Evolutionary conservation across 2,797 vertebrate species (phyloP), one percentile per base, ranked within the genome.

Genomic region (Channa striata): DNA sequence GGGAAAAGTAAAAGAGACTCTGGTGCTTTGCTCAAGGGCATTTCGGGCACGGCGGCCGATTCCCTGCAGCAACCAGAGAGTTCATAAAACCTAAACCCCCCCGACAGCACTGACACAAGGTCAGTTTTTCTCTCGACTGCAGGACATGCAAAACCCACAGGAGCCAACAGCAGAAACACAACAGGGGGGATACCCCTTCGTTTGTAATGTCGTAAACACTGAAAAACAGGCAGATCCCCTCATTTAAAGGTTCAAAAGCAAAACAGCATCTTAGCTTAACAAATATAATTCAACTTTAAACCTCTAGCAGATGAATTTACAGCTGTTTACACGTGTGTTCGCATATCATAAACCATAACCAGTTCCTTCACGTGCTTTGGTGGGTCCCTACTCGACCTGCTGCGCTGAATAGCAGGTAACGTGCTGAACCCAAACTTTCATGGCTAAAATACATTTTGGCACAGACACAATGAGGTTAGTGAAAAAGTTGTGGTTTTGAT

Each of bases 81-180:
- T 61, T 72, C 54, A 71, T 56, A 50, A 56, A 59, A 71, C 69
- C 11, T 62, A 52, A 67, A 74, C 9, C 59, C 77, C 70, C 10
- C 0, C 16, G n/a, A n/a, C 59, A 42, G 80, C 65, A 6, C 56
- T 34, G 48, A 76, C 75, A 12, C 17, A 2, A 8, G 58, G 43
- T 69, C 60, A 34, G 13, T 14, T 33, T 70, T 44, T 8, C 4
- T 9, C 11, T 7, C 1, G 23, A 61, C 74, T 39, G 46, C 62
- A 60, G 68, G 65, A 54, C 67, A 56, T 39, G 56, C 14, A 39
- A 61, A 77, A 68, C 60, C 74, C 72, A 52, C 50, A 68, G 10
- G 50, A 73, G 49, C 36, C 36, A 46, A 14, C 39, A 61, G 64
- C 74, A 51, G 66, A 47, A 56, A 0, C 61, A 20, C 67, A 54